These are phyloP conservation scores for Lepidostoma basale DNA, from an alignment of 1,140 invertebrate species.

Conservation along the genomic window DNA sequence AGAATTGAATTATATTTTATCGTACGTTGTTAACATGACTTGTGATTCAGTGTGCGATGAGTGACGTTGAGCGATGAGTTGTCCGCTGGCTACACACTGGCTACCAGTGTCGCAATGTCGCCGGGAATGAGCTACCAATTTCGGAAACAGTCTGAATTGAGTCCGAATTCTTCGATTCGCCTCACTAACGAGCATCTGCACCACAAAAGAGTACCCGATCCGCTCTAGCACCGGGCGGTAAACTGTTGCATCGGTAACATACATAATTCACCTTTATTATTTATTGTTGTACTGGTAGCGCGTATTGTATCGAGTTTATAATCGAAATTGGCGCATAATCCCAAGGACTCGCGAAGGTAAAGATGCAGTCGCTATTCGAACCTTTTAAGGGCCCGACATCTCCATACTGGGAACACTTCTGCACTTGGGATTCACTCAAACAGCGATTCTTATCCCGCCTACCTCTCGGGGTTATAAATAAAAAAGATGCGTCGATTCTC, in stretches of 20 bases:
- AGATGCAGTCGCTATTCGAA: slow-evolving; percentile 19
- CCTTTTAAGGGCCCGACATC: slow-evolving; percentile 13
- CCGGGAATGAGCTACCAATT: not conserved
- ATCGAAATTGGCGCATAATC: slow-evolving; percentile 38
- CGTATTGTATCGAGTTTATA: not conserved
- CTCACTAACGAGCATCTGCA: not conserved
- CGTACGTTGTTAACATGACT: no score
- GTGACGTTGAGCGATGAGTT: no score
- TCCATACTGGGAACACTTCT: slow-evolving; percentile 8
- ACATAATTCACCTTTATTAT: no score
- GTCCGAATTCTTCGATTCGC: slow-evolving; percentile 10
- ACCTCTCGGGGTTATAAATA: slow-evolving; percentile 13
- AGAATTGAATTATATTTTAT: no score
- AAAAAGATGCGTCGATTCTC: not conserved
- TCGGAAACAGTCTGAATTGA: not conserved
- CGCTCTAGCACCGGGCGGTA: not conserved
- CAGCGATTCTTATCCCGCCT: slow-evolving; percentile 8
- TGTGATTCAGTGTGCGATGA: no score
- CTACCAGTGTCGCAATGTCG: slow-evolving; percentile 8
- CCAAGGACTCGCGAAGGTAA: slow-evolving; percentile 39
- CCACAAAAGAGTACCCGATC: slow-evolving; percentile 1
- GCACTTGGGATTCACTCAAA: slow-evolving; percentile 17
- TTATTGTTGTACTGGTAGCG: no score
- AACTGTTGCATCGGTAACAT: not conserved
- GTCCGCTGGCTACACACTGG: no score